phyloP scores from a whole-genome alignment of 2,797 vertebrate genomes.

The Tragelaphus eurycerus region DNA sequence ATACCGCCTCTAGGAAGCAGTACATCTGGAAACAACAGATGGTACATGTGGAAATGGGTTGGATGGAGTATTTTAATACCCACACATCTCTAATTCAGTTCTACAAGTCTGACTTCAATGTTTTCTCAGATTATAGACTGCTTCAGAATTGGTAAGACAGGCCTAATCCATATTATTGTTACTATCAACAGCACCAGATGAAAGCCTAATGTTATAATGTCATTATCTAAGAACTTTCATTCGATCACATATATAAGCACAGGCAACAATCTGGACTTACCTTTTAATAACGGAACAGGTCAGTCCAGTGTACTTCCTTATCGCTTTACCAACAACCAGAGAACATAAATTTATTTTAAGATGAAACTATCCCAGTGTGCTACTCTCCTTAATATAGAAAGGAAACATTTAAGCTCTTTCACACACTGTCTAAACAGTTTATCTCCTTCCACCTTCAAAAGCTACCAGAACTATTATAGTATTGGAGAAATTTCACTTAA shows the following conservation, averaged over 20 bases:
- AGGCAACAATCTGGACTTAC: slow-evolving; percentile 53
- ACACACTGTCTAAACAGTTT: slow-evolving; percentile 43
- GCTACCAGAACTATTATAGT: slow-evolving; percentile 3
- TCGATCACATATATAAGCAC: slow-evolving; percentile 66
- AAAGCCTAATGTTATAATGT: slow-evolving; percentile 74
- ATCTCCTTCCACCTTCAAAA: slow-evolving; percentile 39
- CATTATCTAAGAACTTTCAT: slow-evolving; percentile 73
- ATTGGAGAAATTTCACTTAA: slow-evolving; percentile 49
- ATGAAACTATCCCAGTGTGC: background rate
- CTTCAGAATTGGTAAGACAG: slow-evolving; percentile 80
- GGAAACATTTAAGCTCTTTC: slow-evolving; percentile 42
- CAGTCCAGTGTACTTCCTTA: background rate
- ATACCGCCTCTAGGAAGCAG: slow-evolving; percentile 76
- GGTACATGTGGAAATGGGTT: slow-evolving; percentile 81
- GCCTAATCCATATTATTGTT: slow-evolving; percentile 75
- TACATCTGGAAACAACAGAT: slow-evolving; percentile 87
- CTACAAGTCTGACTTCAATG: slow-evolving; percentile 80
- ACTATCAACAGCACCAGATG: slow-evolving; percentile 67
- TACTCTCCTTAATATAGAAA: slow-evolving; percentile 40
- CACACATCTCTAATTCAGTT: slow-evolving; percentile 83
- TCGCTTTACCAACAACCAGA: background rate
- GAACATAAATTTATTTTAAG: slow-evolving; percentile 49
- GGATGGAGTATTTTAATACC: slow-evolving; percentile 83
- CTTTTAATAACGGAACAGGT: slow-evolving; percentile 62
- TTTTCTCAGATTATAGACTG: slow-evolving; percentile 80